Evolutionary conservation across 2,888 invertebrate species (phyloP).

Genomic region (Pteria penguin): DNA sequence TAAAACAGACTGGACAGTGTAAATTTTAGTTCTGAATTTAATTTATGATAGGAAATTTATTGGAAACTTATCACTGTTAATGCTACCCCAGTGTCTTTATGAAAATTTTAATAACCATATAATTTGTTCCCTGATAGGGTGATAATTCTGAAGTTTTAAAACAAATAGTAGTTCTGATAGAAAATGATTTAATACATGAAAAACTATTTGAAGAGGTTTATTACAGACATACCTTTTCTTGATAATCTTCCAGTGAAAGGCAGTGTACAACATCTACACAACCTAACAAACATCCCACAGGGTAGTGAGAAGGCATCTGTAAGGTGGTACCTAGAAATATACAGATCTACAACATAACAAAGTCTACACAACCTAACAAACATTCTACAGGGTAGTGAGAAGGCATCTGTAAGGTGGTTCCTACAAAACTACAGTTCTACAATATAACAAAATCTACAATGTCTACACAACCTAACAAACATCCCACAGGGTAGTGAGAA

Average conservation of each 20-base stretch:
- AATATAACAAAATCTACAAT: constrained; percentile 92
- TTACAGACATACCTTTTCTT: constrained; percentile 83
- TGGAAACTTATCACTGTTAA: no score
- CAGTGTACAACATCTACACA: constrained; percentile 93
- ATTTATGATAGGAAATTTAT: no score
- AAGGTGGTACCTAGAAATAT: constrained; percentile 78
- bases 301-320: constrained; percentile 91
- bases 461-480: constrained; percentile 93
- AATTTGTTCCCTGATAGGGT: no score
- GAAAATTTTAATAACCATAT: no score
- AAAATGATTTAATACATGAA: no score
- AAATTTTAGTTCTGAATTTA: no score
- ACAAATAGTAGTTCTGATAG: no score
- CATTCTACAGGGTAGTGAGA: not conserved
- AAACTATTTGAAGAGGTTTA: no score
- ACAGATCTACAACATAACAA: not conserved
- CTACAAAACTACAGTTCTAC: constrained; percentile 89
- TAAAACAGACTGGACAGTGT: no score
- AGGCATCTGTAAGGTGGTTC: not conserved
- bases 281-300: constrained; percentile 92
- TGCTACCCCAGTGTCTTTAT: no score
- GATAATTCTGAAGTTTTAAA: no score
- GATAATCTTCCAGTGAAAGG: constrained; percentile 92
- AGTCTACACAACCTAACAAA: not conserved
- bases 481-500: constrained; percentile 90